Base-by-base conservation (phyloP, 1,140 invertebrate species). In the Atta colombica region DNA sequence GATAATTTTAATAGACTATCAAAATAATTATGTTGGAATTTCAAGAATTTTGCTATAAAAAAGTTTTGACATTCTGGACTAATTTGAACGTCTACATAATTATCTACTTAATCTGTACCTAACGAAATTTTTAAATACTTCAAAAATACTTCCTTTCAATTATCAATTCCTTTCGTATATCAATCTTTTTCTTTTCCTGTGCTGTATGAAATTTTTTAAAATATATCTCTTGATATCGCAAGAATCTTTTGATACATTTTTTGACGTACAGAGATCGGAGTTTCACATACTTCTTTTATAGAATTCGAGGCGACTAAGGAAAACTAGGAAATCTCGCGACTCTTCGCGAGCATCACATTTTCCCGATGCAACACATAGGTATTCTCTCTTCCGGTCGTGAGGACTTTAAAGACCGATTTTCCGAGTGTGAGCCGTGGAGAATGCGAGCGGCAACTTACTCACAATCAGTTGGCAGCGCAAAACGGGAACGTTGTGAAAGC, bases 401-500 rank as follows among this genome's bases (percentile, higher is more conserved):
- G 68, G 75, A 91, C 85, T 77, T 87, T 88, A 80, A 90, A 90
- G 89, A 68, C 78, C 87, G 88, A 94, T 94, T 94, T 94, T 94
- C 94, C 94, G 91, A 68, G 18, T 66, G 35, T 35, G 65, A 94
- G 93, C n/a, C 16, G 21, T 18, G 49, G 53, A n/a, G 65, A 69
- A 66, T 69, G 77, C 63, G 63, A 74, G 68, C 55, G 69, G 39
- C 39, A 75, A 63, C 53, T 93, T 93, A 93, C 92, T 93, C 90
- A 31, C 28, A 31, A 31, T 31, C 28, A 91, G 90, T 87, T 89
- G 68, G 45, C 87, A 69, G 80, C 84, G 89, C 88, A 90, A 93
- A 93, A 92, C 88, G 90, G 91, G 90, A 91, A 91, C 91, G 88
- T 85, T 91, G 93, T 92, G 92, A 94, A 94, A 94, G 91, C 87